phyloP scores from a whole-genome alignment of 2,888 invertebrate species.

The Nasonovia ribisnigri region DNA sequence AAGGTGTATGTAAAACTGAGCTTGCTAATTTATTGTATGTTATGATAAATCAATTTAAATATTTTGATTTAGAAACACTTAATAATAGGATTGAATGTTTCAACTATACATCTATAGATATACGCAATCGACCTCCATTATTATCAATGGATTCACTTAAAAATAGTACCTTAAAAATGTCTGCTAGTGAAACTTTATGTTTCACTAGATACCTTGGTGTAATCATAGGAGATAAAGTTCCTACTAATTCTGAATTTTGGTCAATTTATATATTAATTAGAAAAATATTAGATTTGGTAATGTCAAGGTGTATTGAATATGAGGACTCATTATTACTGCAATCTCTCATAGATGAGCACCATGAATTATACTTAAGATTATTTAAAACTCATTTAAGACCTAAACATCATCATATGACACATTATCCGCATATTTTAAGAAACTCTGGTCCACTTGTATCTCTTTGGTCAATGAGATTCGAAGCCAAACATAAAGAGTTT shows the following conservation, averaged over 20 bases:
- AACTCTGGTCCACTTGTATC: slow-evolving; percentile 46
- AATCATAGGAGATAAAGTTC: background rate
- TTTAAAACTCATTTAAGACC: slow-evolving; percentile 66
- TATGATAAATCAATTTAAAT: too few relatives aligned
- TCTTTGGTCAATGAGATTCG: slow-evolving; percentile 60
- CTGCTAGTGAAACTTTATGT: too few relatives aligned
- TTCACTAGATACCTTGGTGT: too few relatives aligned
- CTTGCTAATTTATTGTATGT: too few relatives aligned
- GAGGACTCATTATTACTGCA: background rate
- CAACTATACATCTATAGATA: too few relatives aligned
- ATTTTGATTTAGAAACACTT: too few relatives aligned
- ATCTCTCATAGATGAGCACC: slow-evolving; percentile 65
- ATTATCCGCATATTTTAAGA: slow-evolving; percentile 47
- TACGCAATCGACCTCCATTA: too few relatives aligned
- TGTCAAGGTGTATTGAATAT: background rate
- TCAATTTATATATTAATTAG: background rate
- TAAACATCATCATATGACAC: slow-evolving; percentile 66
- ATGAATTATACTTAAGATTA: slow-evolving; percentile 55
- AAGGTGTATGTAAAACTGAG: too few relatives aligned
- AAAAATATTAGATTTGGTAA: slow-evolving; percentile 5
- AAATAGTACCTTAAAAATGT: too few relatives aligned
- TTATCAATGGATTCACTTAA: too few relatives aligned
- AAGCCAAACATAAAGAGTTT: slow-evolving; percentile 49
- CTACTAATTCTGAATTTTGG: background rate
- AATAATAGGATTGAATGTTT: too few relatives aligned